Evolutionary conservation across 2,113 vertebrate species (phyloP).

Genomic region (Amphilophus citrinellus): DNA sequence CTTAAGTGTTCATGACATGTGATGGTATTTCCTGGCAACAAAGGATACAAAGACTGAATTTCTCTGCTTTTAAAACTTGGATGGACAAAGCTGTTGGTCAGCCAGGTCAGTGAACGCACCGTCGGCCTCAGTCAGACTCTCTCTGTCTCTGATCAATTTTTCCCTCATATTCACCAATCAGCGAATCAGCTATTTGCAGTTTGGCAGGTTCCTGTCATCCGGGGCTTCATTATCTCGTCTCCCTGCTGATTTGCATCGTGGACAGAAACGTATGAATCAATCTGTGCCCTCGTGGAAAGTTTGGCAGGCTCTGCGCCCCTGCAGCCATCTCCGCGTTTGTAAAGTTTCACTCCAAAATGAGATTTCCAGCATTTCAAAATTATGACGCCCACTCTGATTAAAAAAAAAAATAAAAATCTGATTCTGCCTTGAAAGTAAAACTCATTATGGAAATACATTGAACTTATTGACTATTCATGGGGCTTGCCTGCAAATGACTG

Average conservation of each 20-base stretch:
- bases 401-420: constrained; percentile 17
- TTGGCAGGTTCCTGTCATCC: constrained; percentile 42
- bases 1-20: neutral
- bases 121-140: neutral
- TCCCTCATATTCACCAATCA: neutral
- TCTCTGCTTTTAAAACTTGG: neutral
- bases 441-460: constrained; percentile 48
- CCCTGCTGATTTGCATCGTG: constrained; percentile 46
- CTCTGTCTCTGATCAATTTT: constrained; percentile 19
- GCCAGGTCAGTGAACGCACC: constrained; percentile 43
- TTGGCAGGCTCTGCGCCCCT: constrained; percentile 32
- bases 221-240: constrained; percentile 59
- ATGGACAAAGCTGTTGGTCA: neutral
- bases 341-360: constrained; percentile 36
- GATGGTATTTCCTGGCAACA: neutral
- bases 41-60: neutral
- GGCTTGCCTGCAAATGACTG: neutral
- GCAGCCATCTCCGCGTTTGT: constrained; percentile 38
- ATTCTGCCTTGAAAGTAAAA: constrained; percentile 48
- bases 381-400: constrained; percentile 48
- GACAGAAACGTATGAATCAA: constrained; percentile 35
- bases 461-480: constrained; percentile 55
- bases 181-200: constrained; percentile 22
- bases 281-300: constrained; percentile 30
- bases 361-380: constrained; percentile 36